These are phyloP conservation scores for Panagrolaimus sp. DNA, from an alignment of 1,140 invertebrate genomes.

Conservation along the genomic window DNA sequence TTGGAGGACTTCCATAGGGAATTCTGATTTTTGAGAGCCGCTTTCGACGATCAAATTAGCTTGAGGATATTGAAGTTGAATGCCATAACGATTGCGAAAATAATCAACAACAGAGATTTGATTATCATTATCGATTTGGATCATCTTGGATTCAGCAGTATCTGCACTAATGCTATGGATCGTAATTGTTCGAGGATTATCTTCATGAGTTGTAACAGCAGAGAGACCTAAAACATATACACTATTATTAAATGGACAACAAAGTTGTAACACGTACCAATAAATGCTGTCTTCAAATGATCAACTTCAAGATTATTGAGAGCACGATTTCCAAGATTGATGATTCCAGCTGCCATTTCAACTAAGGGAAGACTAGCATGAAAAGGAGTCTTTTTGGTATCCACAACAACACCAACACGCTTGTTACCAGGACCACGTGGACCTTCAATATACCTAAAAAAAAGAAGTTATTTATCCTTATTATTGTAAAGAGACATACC, in stretches of 20 bases:
- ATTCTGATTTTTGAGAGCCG: background rate
- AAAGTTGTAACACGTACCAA: background rate
- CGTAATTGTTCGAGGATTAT: background rate
- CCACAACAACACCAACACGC: background rate
- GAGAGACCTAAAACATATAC: background rate
- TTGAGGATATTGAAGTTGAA: background rate
- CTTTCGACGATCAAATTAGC: background rate
- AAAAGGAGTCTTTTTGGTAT: conserved; percentile 13
- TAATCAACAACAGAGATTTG: background rate
- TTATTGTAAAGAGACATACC: background rate
- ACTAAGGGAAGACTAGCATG: too few relatives aligned
- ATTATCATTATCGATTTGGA: background rate
- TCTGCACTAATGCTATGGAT: background rate
- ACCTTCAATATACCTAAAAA: background rate
- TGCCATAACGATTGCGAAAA: background rate
- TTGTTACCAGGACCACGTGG: conserved; percentile 1
- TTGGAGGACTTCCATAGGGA: background rate
- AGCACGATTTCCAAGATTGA: background rate
- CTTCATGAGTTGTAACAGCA: background rate
- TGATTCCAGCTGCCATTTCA: background rate
- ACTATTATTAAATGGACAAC: background rate
- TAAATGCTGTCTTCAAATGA: background rate
- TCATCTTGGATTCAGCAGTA: background rate
- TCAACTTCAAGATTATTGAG: conserved; percentile 7
- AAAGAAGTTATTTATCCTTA: too few relatives aligned